These are phyloP conservation scores for Suricata suricatta DNA, from an alignment of 2,113 vertebrate genomes.

Conservation along the genomic window DNA sequence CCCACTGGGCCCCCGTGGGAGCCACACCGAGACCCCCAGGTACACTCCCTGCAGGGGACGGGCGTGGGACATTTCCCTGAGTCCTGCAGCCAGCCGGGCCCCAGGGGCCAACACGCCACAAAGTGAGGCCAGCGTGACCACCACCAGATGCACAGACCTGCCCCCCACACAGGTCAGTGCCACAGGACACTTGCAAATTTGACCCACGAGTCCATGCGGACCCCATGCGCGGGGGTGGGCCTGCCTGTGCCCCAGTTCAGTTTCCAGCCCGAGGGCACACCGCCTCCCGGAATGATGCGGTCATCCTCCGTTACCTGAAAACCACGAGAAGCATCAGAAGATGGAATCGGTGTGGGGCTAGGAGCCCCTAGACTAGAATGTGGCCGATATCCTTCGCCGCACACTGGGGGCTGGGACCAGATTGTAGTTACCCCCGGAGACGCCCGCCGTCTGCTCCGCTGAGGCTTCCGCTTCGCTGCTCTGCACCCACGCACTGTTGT, in stretches of 20 bases:
- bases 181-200: background rate
- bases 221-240: accelerated
- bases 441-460: accelerated
- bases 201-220: background rate
- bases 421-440: accelerated
- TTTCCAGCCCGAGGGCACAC: no score
- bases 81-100: background rate
- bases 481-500: accelerated
- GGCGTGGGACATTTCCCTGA: accelerated
- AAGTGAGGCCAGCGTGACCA: accelerated
- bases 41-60: accelerated
- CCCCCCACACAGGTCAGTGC: background rate
- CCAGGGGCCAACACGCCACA: background rate
- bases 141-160: background rate
- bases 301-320: background rate
- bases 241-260: background rate
- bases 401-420: background rate
- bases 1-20: background rate
- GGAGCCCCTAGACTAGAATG: background rate
- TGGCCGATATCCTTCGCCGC: no score
- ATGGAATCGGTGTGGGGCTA: accelerated
- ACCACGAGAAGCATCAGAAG: background rate
- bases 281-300: accelerated
- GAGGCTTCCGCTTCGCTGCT: background rate
- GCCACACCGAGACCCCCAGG: background rate